phyloP scores from a whole-genome alignment of 2,888 invertebrate species.

The Oxystoma pomonae region DNA sequence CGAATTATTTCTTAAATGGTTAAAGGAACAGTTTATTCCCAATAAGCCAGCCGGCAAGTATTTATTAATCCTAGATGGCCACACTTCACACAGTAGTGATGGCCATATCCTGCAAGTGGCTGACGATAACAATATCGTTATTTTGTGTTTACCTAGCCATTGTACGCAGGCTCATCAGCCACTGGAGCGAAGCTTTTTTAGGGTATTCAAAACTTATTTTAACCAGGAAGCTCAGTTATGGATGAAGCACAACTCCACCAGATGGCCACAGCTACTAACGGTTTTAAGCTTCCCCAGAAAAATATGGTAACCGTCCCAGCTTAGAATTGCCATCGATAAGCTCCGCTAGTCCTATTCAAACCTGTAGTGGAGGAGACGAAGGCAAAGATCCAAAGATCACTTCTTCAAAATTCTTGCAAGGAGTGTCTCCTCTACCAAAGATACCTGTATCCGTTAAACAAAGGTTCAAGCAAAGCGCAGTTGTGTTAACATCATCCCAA shows the following conservation, averaged over 20 bases:
- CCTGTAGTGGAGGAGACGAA: conserved; percentile 8
- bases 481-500: no score
- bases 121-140: conserved; percentile 5
- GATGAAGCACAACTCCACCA: conserved; percentile 6
- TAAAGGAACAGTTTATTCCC: no score
- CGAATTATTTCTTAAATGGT: no score
- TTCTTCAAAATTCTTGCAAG: conserved; percentile 12
- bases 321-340: conserved; percentile 11
- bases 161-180: conserved; percentile 34
- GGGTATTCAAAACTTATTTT: conserved; percentile 30
- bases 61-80: conserved; percentile 34
- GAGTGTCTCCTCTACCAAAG: conserved; percentile 8
- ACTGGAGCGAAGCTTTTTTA: conserved; percentile 30
- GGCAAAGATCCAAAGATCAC: no score
- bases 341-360: conserved; percentile 11
- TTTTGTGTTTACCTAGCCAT: conserved; percentile 32
- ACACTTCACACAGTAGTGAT: conserved; percentile 28
- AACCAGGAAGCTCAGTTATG: conserved; percentile 18
- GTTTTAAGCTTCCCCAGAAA: conserved; percentile 9
- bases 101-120: background rate
- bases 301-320: conserved; percentile 13
- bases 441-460: conserved; percentile 6
- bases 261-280: conserved; percentile 9
- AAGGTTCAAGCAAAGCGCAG: conserved; percentile 10
- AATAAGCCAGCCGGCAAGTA: no score